Evolutionary conservation across 2,888 invertebrate genomes (phyloP).

Genomic region (Thecocarcelia acutangulata): DNA sequence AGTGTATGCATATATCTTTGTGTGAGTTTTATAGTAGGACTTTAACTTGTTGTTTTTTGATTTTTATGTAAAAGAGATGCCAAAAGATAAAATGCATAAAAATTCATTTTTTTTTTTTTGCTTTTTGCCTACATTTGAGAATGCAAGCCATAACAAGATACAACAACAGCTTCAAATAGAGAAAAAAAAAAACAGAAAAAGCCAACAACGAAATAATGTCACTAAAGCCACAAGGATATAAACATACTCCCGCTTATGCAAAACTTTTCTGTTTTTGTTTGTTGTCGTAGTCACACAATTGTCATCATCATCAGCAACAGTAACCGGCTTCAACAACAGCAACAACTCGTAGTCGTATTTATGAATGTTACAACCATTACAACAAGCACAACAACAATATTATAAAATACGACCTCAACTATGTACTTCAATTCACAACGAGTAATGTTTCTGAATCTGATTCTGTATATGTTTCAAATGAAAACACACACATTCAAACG

Average conservation of each 20-base stretch:
- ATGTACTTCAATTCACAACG: slow-evolving; percentile 38
- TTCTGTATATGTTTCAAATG: slow-evolving; percentile 21
- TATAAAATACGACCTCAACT: slow-evolving; percentile 44
- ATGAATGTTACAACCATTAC: slow-evolving; percentile 8
- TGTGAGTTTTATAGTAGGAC: neutral
- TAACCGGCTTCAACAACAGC: slow-evolving; percentile 25
- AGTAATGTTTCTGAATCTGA: slow-evolving; percentile 26
- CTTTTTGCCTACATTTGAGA: slow-evolving; percentile 3
- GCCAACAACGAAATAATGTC: slow-evolving; percentile 46
- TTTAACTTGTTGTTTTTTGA: slow-evolving; percentile 46
- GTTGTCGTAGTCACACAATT: slow-evolving; percentile 47
- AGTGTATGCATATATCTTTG: too few relatives aligned
- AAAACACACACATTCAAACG: slow-evolving; percentile 6
- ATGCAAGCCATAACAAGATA: slow-evolving; percentile 16
- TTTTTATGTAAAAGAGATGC: slow-evolving; percentile 10
- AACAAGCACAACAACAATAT: slow-evolving; percentile 4
- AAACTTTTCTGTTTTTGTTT: slow-evolving; percentile 46
- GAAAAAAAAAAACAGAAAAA: neutral
- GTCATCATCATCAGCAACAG: slow-evolving; percentile 53
- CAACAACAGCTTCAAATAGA: neutral
- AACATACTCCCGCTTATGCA: slow-evolving; percentile 52
- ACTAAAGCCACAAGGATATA: slow-evolving; percentile 62
- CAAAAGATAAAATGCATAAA: neutral
- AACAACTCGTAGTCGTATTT: slow-evolving; percentile 6
- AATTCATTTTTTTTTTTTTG: neutral